Conservation (phyloP, 2,113 vertebrate genomes). For the Corynorhinus townsendii region DNA sequence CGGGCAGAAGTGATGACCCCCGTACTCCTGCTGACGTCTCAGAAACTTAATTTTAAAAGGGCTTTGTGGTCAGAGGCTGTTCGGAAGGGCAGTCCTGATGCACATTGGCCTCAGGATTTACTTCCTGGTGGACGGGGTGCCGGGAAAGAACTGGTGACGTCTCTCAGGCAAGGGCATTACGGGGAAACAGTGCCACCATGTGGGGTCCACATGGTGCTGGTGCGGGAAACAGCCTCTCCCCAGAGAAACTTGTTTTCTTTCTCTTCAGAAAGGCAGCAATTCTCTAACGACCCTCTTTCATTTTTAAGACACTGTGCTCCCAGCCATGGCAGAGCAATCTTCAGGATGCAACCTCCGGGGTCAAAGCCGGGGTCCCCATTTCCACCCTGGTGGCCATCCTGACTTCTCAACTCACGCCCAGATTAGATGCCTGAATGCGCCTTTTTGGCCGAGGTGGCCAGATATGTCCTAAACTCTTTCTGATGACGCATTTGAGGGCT, state of each 20-base stretch:
- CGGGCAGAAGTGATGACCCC: background rate
- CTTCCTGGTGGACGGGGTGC: background rate
- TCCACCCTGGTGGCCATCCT: background rate
- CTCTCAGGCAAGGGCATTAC: too few relatives aligned
- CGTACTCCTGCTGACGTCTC: background rate
- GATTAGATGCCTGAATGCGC: background rate
- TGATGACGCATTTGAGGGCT: background rate
- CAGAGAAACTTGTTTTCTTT: background rate
- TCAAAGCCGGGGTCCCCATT: background rate
- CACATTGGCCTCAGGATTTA: background rate
- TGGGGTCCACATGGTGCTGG: background rate
- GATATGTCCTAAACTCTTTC: background rate
- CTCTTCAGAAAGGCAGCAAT: background rate
- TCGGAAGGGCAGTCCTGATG: background rate
- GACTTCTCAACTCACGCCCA: background rate
- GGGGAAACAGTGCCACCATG: background rate
- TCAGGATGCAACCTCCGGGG: background rate
- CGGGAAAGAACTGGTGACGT: background rate
- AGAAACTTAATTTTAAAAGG: background rate
- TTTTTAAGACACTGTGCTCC: background rate
- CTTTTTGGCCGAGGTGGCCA: background rate
- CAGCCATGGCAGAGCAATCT: background rate
- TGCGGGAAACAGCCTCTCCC: accelerated
- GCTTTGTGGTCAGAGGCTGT: background rate
- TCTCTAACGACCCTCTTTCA: background rate